Evolutionary conservation across 2,888 invertebrate species (phyloP).

Genomic region (Keiferia lycopersicella): DNA sequence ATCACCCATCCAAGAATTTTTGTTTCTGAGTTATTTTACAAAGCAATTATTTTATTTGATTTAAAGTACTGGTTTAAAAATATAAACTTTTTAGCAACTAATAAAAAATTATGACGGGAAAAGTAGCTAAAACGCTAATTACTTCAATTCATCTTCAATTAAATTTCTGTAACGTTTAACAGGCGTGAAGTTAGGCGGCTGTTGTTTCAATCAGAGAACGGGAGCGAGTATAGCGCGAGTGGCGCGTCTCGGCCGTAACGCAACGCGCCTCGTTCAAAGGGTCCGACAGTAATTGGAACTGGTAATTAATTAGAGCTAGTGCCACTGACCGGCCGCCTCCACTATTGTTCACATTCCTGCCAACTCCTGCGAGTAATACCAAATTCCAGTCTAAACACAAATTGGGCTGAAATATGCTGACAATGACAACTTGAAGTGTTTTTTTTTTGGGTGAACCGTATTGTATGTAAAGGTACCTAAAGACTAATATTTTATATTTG

Average conservation of each 20-base stretch:
- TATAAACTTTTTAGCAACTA: no score
- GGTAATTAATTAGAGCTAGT: constrained; percentile 50
- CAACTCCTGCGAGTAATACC: neutral
- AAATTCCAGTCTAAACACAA: neutral
- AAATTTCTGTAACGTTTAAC: constrained; percentile 22
- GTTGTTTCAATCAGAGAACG: constrained; percentile 13
- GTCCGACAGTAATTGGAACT: constrained; percentile 31
- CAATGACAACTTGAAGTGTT: no score
- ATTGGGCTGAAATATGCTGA: neutral
- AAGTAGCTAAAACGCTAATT: constrained; percentile 13
- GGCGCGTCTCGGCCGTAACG: constrained; percentile 24
- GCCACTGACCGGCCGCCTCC: constrained; percentile 49
- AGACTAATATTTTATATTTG: no score
- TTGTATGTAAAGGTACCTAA: no score
- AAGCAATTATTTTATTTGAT: no score
- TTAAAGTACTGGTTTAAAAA: no score
- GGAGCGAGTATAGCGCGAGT: constrained; percentile 11
- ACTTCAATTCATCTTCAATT: constrained; percentile 3
- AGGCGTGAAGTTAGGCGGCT: constrained; percentile 17
- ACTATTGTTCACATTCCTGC: constrained; percentile 15
- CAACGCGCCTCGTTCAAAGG: constrained; percentile 26
- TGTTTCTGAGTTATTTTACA: no score
- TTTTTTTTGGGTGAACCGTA: no score
- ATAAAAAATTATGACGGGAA: neutral
- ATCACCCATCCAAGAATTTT: no score